Conservation (phyloP, 2,888 invertebrate species). For the Drosophila mercatorum region DNA sequence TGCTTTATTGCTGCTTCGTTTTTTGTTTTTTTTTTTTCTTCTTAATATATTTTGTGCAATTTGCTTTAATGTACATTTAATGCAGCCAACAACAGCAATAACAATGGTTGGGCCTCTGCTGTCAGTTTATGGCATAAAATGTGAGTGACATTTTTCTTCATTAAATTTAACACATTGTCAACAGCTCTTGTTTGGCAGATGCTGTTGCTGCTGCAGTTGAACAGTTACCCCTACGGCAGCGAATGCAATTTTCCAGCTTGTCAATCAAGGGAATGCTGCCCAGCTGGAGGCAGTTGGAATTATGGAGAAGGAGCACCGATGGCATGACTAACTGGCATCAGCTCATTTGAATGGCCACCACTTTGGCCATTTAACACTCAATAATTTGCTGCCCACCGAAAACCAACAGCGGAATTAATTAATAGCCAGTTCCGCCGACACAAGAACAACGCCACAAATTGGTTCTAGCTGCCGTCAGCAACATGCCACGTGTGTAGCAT, state of each 20-base stretch:
- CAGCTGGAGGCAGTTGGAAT: not conserved
- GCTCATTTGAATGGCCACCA: conserved; percentile 43
- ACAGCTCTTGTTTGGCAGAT: conserved; percentile 39
- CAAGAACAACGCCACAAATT: conserved; percentile 54
- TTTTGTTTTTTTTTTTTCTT: conserved; percentile 13
- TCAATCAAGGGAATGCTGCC: conserved; percentile 34
- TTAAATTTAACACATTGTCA: conserved; percentile 65
- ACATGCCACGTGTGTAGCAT: conserved; percentile 54
- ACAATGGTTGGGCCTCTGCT: conserved; percentile 16
- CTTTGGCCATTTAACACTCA: conserved; percentile 68
- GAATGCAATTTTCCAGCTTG: conserved; percentile 46
- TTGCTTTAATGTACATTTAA: conserved; percentile 66
- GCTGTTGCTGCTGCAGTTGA: conserved; percentile 1
- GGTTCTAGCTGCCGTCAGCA: conserved; percentile 29
- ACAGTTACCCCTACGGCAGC: not conserved
- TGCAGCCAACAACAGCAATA: conserved; percentile 43
- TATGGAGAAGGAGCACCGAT: conserved; percentile 7
- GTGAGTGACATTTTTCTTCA: conserved; percentile 67
- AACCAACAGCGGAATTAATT: conserved; percentile 45
- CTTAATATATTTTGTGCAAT: conserved; percentile 49
- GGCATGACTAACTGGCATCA: conserved; percentile 47
- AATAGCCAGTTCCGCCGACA: conserved; percentile 54
- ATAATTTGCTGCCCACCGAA: conserved; percentile 43
- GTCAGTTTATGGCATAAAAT: conserved; percentile 50
- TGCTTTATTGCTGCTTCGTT: conserved; percentile 5